phyloP scores from a whole-genome alignment of 2,888 invertebrate species.

The Pharmacophagus antenor region DNA sequence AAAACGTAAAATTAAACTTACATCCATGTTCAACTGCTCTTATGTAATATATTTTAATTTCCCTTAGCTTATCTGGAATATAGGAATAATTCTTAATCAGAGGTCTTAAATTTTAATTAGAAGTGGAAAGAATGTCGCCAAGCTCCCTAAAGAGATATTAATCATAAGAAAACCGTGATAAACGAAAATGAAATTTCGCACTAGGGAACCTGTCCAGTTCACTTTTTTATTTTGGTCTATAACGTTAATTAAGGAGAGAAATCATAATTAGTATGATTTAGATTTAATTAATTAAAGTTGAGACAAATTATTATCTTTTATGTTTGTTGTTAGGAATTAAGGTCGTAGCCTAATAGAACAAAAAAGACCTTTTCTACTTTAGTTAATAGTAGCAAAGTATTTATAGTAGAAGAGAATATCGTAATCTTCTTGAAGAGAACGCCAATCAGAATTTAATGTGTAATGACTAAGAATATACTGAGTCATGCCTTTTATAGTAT shows the following conservation, averaged over 20 bases:
- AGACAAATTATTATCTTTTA: too few species aligned
- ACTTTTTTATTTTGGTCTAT: neutral
- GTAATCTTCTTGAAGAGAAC: too few species aligned
- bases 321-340: neutral
- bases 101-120: slow-evolving; percentile 6
- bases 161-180: neutral
- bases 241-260: neutral
- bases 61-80: too few species aligned
- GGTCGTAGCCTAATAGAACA: neutral
- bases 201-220: neutral
- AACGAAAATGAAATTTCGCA: slow-evolving; percentile 2
- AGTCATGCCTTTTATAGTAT: too few species aligned
- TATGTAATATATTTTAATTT: too few species aligned
- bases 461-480: too few species aligned
- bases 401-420: too few species aligned
- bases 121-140: slow-evolving; percentile 1
- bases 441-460: too few species aligned
- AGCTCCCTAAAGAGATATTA: neutral
- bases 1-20: too few species aligned
- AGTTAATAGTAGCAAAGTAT: too few species aligned
- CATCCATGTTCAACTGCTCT: too few species aligned
- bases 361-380: too few species aligned
- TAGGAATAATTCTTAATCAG: slow-evolving; percentile 2
- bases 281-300: neutral
- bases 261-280: slow-evolving; percentile 1